A percentile compares a stretch with the other conserved stretches of the same genome.
phyloP scores from a whole-genome alignment of 35 echinoderm and acorn worm species.

The Apostichopus californicus region DNA sequence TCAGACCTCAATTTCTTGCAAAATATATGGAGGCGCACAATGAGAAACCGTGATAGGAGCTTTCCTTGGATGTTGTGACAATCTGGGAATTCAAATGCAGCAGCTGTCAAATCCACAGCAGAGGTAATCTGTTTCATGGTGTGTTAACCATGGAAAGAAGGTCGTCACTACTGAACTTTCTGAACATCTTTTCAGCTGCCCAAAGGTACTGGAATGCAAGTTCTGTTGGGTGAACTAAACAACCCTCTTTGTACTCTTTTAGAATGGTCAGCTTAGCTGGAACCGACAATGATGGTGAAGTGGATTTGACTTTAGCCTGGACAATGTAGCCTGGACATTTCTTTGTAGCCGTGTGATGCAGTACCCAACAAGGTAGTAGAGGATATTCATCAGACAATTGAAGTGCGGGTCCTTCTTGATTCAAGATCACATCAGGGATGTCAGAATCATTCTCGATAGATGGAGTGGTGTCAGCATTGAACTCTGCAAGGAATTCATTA shows the following conservation, averaged over 20 bases:
- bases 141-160: background rate
- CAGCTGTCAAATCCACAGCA: background rate
- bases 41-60: background rate
- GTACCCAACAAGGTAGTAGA: background rate
- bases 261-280: background rate
- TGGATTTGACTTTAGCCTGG: background rate
- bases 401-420: background rate
- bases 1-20: background rate
- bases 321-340: background rate
- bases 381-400: background rate
- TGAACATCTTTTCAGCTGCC: constrained; percentile 9
- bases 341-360: background rate
- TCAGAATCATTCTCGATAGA: background rate
- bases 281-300: background rate
- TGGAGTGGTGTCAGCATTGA: background rate
- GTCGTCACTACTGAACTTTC: background rate
- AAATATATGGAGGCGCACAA: background rate
- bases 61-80: background rate
- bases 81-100: background rate
- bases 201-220: background rate
- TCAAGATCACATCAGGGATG: background rate
- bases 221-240: background rate
- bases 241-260: background rate
- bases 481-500: constrained; percentile 25
- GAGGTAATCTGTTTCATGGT: background rate